These are phyloP conservation scores for Ichneumoninae sp. DNA, from an alignment of 2,888 invertebrate genomes.

Conservation along the genomic window DNA sequence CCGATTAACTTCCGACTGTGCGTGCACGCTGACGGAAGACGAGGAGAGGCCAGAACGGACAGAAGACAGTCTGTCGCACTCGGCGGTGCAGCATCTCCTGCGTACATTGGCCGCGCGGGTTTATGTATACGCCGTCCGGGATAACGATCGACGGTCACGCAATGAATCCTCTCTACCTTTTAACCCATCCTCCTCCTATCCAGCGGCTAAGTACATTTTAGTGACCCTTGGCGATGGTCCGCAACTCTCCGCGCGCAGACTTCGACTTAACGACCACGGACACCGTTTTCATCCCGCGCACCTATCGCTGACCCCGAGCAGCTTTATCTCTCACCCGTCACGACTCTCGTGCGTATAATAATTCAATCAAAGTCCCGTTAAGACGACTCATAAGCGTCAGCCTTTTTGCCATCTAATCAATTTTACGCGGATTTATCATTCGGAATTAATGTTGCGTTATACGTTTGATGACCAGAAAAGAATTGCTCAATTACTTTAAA, in stretches of 20 bases:
- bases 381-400: conserved; percentile 12
- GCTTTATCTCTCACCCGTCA: conserved; percentile 25
- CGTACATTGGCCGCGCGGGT: conserved; percentile 59
- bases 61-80: conserved; percentile 19
- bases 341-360: background rate
- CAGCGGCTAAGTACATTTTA: conserved; percentile 77
- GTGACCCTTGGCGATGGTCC: conserved; percentile 72
- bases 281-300: conserved; percentile 45
- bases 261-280: conserved; percentile 61
- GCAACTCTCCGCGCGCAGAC: conserved; percentile 37
- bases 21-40: conserved; percentile 4
- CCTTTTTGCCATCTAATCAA: background rate
- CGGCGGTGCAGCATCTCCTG: conserved; percentile 39
- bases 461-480: background rate
- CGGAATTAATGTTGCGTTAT: background rate
- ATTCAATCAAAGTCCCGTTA: conserved; percentile 37
- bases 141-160: conserved; percentile 82
- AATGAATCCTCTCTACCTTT: conserved; percentile 73
- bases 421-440: background rate
- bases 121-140: conserved; percentile 72
- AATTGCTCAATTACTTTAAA: background rate
- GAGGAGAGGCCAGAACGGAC: conserved; percentile 35
- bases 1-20: conserved; percentile 24
- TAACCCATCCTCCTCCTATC: conserved; percentile 9
- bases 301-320: background rate